Conservation (phyloP, 1,140 invertebrate genomes). For the Adoxophyes honmai region DNA sequence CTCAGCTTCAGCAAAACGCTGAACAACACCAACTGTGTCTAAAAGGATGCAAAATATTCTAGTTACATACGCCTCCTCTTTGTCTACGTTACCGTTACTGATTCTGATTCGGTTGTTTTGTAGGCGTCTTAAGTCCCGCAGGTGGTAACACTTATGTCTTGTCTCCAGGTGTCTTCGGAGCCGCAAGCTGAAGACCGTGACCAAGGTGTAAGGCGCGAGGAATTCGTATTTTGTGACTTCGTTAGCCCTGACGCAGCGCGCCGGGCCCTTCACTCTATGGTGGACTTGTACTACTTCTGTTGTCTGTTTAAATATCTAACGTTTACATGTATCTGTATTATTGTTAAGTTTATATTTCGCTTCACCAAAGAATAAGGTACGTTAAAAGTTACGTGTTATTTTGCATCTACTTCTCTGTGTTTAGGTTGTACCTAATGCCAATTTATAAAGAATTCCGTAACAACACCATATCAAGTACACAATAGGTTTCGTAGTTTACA, state of each 20-base stretch:
- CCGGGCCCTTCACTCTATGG: not conserved
- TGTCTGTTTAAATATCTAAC: constrained; percentile 1
- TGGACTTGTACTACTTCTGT: not conserved
- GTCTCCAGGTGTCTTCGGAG: constrained; percentile 55
- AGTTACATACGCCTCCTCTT: too few species aligned
- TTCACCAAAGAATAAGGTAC: constrained; percentile 6
- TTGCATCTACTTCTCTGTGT: not conserved
- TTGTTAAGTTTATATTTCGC: constrained; percentile 8
- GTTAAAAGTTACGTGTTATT: constrained; percentile 6
- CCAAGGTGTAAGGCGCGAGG: constrained; percentile 52
- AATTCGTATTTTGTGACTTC: constrained; percentile 17
- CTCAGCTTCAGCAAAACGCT: too few species aligned
- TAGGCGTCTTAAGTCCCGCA: too few species aligned
- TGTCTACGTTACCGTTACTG: too few species aligned
- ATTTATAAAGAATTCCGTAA: constrained; percentile 1
- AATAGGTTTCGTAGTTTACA: not conserved
- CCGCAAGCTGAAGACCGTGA: constrained; percentile 57
- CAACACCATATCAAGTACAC: not conserved
- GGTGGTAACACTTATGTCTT: constrained; percentile 1
- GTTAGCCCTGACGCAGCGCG: constrained; percentile 12
- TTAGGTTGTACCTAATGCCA: not conserved
- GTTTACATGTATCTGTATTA: constrained; percentile 1
- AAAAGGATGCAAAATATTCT: too few species aligned
- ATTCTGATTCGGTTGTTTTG: too few species aligned
- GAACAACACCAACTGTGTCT: too few species aligned